Evolutionary conservation across 2,113 vertebrate species (phyloP).

Genomic region (Grantiella picta): DNA sequence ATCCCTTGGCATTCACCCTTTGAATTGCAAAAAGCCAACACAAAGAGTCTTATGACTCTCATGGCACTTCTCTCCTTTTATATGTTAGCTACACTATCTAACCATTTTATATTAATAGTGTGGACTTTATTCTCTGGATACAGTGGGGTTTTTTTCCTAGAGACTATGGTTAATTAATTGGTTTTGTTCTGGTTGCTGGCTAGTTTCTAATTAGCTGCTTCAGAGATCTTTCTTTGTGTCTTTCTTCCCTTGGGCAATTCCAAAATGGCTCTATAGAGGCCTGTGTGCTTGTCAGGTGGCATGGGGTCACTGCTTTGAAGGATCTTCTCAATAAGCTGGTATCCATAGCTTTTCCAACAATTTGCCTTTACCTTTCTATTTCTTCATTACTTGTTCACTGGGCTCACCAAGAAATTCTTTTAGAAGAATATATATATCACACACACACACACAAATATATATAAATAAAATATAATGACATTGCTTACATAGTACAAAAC

Average conservation of each 20-base stretch:
- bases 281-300: background rate
- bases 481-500: background rate
- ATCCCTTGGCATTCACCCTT: background rate
- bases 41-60: background rate
- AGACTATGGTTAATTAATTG: constrained; percentile 50
- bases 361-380: background rate
- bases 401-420: background rate
- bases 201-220: constrained; percentile 56
- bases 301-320: background rate
- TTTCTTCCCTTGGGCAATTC: constrained; percentile 13
- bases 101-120: background rate
- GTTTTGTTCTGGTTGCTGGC: constrained; percentile 26
- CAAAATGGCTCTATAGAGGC: background rate
- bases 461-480: background rate
- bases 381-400: background rate
- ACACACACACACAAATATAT: background rate
- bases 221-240: background rate
- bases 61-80: background rate
- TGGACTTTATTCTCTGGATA: constrained; percentile 21
- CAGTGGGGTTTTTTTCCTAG: background rate
- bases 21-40: background rate
- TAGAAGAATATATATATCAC: background rate
- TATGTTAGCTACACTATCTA: background rate
- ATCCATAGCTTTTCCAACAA: background rate
- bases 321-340: background rate